A percentile compares a stretch with the other conserved stretches of the same genome.
Evolutionary conservation across 2,113 vertebrate genomes (phyloP).

Genomic region (Peromyscus californicus): DNA sequence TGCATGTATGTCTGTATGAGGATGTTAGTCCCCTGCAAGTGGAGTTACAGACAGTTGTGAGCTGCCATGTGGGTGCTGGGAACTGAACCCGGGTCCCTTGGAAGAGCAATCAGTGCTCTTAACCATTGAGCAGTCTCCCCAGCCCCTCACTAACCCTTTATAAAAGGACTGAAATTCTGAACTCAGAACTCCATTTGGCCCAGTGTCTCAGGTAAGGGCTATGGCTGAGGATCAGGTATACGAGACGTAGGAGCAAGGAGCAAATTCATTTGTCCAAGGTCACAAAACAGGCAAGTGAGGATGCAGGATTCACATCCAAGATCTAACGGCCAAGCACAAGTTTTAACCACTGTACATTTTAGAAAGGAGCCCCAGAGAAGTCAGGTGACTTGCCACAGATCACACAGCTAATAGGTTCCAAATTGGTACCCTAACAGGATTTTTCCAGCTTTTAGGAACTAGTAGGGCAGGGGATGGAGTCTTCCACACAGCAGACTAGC

Average conservation of each 20-base stretch:
- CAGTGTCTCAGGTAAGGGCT: not conserved
- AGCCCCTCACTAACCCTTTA: not conserved
- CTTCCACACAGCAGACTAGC: not conserved
- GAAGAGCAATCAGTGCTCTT: not conserved
- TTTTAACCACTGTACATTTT: not conserved
- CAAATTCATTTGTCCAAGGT: not conserved
- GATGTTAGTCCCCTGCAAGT: not conserved
- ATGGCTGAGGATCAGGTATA: not conserved
- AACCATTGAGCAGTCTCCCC: not conserved
- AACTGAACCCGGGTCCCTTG: not conserved
- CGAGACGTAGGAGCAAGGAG: not conserved
- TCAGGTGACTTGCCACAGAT: not conserved
- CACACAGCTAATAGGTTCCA: slow-evolving; percentile 1
- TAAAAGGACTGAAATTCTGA: not conserved
- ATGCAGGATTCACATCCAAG: not conserved
- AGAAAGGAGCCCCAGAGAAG: slow-evolving; percentile 38
- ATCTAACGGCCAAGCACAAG: not conserved
- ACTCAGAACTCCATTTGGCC: not conserved
- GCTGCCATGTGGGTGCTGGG: not conserved
- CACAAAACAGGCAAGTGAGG: not conserved
- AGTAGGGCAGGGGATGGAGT: too few relatives aligned
- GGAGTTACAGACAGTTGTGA: not conserved
- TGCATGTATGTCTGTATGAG: not conserved
- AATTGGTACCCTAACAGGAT: slow-evolving; percentile 26
- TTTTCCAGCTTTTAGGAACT: not conserved